phyloP scores from a whole-genome alignment of 2,888 invertebrate genomes.

The Prenolepis imparis region DNA sequence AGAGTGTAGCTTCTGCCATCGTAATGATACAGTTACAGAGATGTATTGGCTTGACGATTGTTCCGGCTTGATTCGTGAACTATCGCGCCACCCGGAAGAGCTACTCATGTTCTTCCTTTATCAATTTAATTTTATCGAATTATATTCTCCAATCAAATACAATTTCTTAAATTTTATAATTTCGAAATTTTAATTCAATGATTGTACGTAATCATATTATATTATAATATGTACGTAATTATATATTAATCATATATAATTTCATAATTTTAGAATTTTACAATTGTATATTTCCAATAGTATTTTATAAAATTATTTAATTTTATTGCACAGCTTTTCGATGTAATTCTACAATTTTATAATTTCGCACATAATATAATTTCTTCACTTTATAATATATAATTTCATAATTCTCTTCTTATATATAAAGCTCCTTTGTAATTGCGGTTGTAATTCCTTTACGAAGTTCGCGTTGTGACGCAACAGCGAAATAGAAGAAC shows the following conservation, averaged over 20 bases:
- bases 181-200: not conserved
- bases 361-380: not conserved
- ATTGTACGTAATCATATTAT: not conserved
- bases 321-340: not conserved
- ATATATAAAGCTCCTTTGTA: not conserved
- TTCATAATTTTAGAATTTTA: not conserved
- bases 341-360: not conserved
- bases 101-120: not conserved
- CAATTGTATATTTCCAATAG: not conserved
- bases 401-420: not conserved
- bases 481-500: slow-evolving; percentile 26
- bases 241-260: too few species aligned
- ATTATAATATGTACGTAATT: not conserved
- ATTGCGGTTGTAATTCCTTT: not conserved
- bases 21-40: slow-evolving; percentile 68
- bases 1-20: slow-evolving; percentile 70
- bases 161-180: not conserved
- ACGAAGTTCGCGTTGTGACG: slow-evolving; percentile 39
- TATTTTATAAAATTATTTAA: not conserved
- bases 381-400: not conserved
- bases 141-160: not conserved
- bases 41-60: slow-evolving; percentile 36
- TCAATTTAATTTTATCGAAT: not conserved
- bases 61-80: slow-evolving; percentile 19
- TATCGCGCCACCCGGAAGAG: slow-evolving; percentile 14